Evolutionary conservation across 1,140 invertebrate genomes (phyloP).

Genomic region (Scaptomyza pallida): DNA sequence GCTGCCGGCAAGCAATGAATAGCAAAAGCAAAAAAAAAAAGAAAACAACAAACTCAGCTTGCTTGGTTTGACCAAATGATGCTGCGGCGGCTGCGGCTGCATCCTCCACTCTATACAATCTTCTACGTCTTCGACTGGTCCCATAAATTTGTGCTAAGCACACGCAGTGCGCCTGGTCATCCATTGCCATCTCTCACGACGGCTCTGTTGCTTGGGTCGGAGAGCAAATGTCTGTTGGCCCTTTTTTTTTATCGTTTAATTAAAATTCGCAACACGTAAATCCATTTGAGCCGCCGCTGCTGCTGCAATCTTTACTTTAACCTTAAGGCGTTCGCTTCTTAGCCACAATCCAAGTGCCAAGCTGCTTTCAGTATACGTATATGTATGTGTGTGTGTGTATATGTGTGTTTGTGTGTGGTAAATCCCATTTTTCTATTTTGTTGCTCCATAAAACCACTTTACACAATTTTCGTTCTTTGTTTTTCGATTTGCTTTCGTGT

Average conservation of each 20-base stretch:
- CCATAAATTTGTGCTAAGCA: constrained; percentile 80
- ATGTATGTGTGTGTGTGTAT: constrained; percentile 39
- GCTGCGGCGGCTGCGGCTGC: constrained; percentile 22
- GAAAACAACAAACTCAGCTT: constrained; percentile 20
- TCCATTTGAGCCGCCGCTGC: constrained; percentile 82
- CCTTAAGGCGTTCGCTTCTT: constrained; percentile 69
- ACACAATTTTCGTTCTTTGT: constrained; percentile 83
- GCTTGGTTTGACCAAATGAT: constrained; percentile 59
- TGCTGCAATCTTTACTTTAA: constrained; percentile 83
- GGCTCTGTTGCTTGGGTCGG: neutral
- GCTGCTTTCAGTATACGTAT: constrained; percentile 20
- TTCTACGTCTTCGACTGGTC: constrained; percentile 20
- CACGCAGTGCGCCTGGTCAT: constrained; percentile 74
- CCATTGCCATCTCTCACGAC: constrained; percentile 20
- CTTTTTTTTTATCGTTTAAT: constrained; percentile 80
- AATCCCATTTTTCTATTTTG: constrained; percentile 82
- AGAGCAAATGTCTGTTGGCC: constrained; percentile 60
- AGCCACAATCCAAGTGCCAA: constrained; percentile 48
- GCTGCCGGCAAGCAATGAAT: constrained; percentile 60
- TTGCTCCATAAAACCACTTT: constrained; percentile 82
- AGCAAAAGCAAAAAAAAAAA: constrained; percentile 45
- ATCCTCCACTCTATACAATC: constrained; percentile 7
- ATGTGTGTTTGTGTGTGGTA: constrained; percentile 59
- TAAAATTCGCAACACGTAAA: constrained; percentile 83
- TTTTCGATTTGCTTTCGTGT: constrained; percentile 65